Conservation (phyloP, 2,888 invertebrate species). For the Sesia apiformis region DNA sequence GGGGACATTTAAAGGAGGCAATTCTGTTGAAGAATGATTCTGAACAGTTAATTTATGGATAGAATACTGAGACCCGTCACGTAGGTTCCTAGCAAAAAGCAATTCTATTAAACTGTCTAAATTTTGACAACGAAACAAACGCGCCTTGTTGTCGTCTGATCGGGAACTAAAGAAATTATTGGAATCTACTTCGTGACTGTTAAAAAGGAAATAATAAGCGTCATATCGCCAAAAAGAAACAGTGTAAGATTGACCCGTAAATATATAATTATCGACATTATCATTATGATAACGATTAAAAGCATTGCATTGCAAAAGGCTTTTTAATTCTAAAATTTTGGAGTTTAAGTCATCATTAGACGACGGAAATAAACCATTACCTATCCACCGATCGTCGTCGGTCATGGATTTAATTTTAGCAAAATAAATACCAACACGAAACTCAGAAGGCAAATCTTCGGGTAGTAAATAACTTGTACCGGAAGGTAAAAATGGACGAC, state of each 20-base stretch:
- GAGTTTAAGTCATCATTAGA: neutral
- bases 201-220: neutral
- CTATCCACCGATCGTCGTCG: neutral
- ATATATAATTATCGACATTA: neutral
- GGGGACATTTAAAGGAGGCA: too few relatives aligned
- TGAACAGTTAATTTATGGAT: neutral
- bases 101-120: neutral
- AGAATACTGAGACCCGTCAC: neutral
- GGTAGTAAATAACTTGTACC: neutral
- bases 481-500: neutral
- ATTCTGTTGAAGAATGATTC: too few relatives aligned
- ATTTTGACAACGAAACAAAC: neutral
- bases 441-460: neutral
- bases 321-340: neutral
- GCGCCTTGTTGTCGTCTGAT: neutral
- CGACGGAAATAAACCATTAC: neutral
- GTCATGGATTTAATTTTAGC: neutral
- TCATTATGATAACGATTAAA: neutral
- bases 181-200: neutral
- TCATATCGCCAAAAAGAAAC: neutral
- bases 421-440: neutral
- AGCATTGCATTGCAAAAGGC: neutral
- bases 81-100: neutral
- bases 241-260: neutral
- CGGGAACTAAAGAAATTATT: neutral